phyloP scores from a whole-genome alignment of 2,113 vertebrate species.

The Rattus rattus region DNA sequence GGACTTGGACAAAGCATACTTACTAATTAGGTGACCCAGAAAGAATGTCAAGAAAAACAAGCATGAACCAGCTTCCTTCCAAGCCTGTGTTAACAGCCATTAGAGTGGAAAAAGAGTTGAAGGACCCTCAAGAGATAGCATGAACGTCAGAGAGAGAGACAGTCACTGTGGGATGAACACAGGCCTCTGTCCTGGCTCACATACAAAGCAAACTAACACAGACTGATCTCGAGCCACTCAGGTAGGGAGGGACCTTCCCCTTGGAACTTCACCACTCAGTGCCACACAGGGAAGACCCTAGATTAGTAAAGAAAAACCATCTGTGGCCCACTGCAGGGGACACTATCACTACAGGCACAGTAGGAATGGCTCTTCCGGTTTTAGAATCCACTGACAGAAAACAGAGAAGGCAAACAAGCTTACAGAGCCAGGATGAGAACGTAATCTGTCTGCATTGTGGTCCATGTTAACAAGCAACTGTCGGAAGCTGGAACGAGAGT shows the following conservation, averaged over 20 bases:
- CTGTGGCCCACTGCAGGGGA: background rate
- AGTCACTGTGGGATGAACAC: background rate
- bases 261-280: background rate
- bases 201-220: background rate
- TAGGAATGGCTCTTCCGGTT: background rate
- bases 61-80: background rate
- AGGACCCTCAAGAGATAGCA: background rate
- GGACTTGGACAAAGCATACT: background rate
- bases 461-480: background rate
- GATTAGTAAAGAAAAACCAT: background rate
- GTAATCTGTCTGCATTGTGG: background rate
- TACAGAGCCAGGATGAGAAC: conserved; percentile 1
- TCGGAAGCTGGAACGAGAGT: too few species aligned
- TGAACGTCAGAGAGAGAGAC: background rate
- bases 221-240: background rate
- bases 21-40: conserved; percentile 16
- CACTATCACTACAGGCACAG: background rate
- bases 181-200: background rate
- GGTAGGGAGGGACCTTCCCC: background rate
- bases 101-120: background rate
- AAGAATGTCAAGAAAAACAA: background rate
- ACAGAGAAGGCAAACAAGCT: background rate
- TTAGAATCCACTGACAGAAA: background rate
- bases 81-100: background rate
- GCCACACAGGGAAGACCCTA: background rate